Evolutionary conservation across 2,888 invertebrate species (phyloP).

Genomic region (Altica lythri): DNA sequence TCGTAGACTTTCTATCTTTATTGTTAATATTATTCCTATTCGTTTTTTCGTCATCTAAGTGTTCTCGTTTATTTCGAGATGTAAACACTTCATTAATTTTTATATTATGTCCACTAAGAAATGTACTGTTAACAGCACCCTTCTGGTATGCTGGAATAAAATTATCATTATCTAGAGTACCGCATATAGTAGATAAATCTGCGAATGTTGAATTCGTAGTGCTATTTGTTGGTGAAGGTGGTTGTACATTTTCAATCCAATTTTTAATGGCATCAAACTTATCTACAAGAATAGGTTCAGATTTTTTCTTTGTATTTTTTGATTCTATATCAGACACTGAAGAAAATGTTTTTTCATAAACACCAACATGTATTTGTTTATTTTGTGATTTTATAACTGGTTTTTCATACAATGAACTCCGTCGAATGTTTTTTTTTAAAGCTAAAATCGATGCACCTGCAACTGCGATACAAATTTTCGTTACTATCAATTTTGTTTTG

Average conservation of each 20-base stretch:
- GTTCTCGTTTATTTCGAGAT: no score
- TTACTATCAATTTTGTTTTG: no score
- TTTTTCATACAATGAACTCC: conserved; percentile 45
- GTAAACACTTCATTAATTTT: conserved; percentile 46
- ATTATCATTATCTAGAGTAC: conserved; percentile 31
- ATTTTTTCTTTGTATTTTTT: conserved; percentile 3
- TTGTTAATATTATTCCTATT: no score
- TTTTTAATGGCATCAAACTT: conserved; percentile 36
- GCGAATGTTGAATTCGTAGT: conserved; percentile 39
- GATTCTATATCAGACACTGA: conserved; percentile 1
- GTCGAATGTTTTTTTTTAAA: conserved; percentile 47
- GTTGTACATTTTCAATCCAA: conserved; percentile 42
- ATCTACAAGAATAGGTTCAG: conserved; percentile 16
- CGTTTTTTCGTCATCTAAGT: no score
- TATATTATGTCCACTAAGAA: conserved; percentile 30
- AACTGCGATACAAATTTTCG: conserved; percentile 30
- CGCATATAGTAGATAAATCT: conserved; percentile 44
- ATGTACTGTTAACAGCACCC: conserved; percentile 44
- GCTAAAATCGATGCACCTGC: conserved; percentile 47
- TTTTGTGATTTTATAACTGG: conserved; percentile 32
- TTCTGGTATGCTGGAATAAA: conserved; percentile 28
- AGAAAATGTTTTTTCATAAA: no score
- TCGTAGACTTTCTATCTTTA: no score
- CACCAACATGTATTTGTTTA: no score
- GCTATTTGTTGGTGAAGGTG: conserved; percentile 32